These are phyloP conservation scores for Lucilia sericata DNA, from an alignment of 1,140 invertebrate species.

Conservation along the genomic window DNA sequence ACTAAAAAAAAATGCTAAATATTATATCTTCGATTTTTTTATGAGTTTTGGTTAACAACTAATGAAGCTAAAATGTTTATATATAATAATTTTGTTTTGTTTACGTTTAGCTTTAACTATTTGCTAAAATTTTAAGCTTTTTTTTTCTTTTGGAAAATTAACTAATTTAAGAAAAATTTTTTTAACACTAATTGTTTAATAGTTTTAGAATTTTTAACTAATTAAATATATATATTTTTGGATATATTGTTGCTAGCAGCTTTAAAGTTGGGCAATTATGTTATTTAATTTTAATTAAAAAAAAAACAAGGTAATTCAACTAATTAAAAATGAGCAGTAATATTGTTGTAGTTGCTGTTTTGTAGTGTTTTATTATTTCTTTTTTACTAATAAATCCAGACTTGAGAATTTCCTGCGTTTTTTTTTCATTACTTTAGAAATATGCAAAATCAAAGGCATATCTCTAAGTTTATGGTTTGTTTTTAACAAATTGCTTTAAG, in stretches of 20 bases:
- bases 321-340: conserved; percentile 1
- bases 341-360: neutral
- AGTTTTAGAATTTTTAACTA: neutral
- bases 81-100: neutral
- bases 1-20: neutral
- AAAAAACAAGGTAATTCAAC: neutral
- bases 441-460: conserved; percentile 32
- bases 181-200: neutral
- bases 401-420: conserved; percentile 45
- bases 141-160: neutral
- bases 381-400: conserved; percentile 38
- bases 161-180: neutral
- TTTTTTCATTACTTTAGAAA: conserved; percentile 19
- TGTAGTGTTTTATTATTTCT: neutral
- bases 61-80: conserved; percentile 16
- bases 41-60: neutral
- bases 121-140: neutral
- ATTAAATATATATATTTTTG: neutral
- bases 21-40: neutral
- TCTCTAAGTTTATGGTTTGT: neutral
- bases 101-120: neutral
- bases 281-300: neutral
- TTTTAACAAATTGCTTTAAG: neutral
- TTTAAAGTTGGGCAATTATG: neutral
- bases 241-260: neutral